These are phyloP conservation scores for Clarias macrocephalus DNA, from an alignment of 2,113 vertebrate species.

Conservation along the genomic window DNA sequence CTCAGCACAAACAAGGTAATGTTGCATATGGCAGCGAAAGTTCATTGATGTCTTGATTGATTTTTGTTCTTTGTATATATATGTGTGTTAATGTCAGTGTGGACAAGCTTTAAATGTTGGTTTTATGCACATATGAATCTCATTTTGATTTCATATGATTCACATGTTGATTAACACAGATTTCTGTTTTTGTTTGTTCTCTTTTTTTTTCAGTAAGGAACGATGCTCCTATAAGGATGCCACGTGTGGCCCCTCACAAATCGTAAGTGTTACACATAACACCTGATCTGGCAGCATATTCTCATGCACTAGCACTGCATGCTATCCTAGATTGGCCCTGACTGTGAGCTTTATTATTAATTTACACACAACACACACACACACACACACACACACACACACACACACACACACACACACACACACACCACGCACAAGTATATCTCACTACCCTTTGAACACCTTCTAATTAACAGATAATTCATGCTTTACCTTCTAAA, in stretches of 20 bases:
- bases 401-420: conserved; percentile 13
- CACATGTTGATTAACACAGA: neutral
- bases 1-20: conserved; percentile 85
- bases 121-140: neutral
- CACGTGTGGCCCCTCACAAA: conserved; percentile 82
- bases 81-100: neutral
- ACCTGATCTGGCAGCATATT: conserved; percentile 58
- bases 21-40: neutral
- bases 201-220: conserved; percentile 75
- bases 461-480: neutral
- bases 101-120: neutral
- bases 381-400: conserved; percentile 2
- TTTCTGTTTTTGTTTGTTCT: neutral
- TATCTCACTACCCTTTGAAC: neutral
- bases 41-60: neutral
- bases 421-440: conserved; percentile 14
- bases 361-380: neutral
- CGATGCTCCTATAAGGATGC: conserved; percentile 79
- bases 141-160: neutral
- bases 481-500: neutral
- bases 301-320: conserved; percentile 36
- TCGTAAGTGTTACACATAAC: conserved; percentile 85
- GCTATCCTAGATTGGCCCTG: conserved; percentile 26
- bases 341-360: conserved; percentile 31
- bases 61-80: neutral